Evolutionary conservation across 2,888 invertebrate species (phyloP).

Genomic region (Gortyna flavago): DNA sequence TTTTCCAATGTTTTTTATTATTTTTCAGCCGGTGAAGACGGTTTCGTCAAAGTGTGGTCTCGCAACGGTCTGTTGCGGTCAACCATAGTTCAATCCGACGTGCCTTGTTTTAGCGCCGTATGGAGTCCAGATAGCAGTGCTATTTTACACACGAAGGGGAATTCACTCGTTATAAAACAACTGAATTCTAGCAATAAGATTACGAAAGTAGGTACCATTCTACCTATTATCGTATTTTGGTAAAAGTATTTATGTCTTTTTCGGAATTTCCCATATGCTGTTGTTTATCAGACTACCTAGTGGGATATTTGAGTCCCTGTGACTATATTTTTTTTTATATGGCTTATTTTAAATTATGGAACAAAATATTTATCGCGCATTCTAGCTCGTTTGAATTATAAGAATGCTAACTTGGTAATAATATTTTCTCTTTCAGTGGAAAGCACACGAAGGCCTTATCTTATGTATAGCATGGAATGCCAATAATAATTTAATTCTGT

Average conservation of each 20-base stretch:
- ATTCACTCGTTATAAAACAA: slow-evolving; percentile 92
- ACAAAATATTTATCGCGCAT: too few relatives aligned
- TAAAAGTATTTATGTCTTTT: slow-evolving; percentile 1
- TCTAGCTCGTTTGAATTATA: background rate
- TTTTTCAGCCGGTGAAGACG: slow-evolving; percentile 97
- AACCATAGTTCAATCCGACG: slow-evolving; percentile 94
- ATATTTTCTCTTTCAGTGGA: slow-evolving; percentile 92
- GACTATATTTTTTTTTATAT: too few relatives aligned
- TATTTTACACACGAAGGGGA: slow-evolving; percentile 92
- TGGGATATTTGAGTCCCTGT: background rate
- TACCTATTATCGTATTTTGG: slow-evolving; percentile 7
- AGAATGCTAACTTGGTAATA: background rate
- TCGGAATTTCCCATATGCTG: background rate
- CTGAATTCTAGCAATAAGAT: slow-evolving; percentile 93
- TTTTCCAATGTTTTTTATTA: background rate
- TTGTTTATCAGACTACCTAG: background rate
- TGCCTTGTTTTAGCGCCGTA: slow-evolving; percentile 95
- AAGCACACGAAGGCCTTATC: slow-evolving; percentile 98
- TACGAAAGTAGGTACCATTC: slow-evolving; percentile 89
- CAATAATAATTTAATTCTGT: slow-evolving; percentile 96
- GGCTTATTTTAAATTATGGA: too few relatives aligned
- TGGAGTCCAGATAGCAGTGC: slow-evolving; percentile 94
- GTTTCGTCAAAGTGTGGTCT: slow-evolving; percentile 99
- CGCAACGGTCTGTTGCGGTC: slow-evolving; percentile 98
- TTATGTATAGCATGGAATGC: slow-evolving; percentile 98